These are phyloP conservation scores for Nettapus auritus DNA, from an alignment of 2,113 vertebrate genomes.

Conservation along the genomic window DNA sequence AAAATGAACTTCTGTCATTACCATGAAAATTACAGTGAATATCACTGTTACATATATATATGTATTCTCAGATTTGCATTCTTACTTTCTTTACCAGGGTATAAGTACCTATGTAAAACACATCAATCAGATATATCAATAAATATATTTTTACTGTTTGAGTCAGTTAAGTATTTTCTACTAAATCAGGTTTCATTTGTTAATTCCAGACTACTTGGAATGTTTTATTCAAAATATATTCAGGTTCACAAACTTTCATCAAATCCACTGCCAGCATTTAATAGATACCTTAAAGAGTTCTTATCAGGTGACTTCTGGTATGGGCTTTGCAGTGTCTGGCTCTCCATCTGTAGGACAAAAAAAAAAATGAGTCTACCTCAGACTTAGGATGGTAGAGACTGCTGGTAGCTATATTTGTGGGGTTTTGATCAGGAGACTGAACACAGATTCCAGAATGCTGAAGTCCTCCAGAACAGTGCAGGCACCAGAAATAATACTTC, in stretches of 20 bases:
- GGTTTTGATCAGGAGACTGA: neutral
- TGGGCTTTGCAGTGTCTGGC: neutral
- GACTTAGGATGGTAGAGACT: neutral
- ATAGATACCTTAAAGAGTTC: neutral
- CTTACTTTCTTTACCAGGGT: neutral
- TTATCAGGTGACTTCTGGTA: neutral
- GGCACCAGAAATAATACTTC: neutral
- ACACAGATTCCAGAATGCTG: neutral
- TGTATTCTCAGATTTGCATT: neutral
- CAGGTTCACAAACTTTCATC: neutral
- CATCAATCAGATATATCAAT: neutral
- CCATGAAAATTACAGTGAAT: neutral
- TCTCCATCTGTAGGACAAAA: neutral
- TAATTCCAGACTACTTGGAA: neutral
- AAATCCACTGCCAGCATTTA: neutral
- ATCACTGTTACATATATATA: neutral
- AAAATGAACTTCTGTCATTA: slow-evolving; percentile 18
- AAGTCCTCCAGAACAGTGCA: neutral
- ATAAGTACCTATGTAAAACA: neutral
- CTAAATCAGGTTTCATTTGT: neutral
- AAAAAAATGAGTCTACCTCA: neutral
- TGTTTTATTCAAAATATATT: neutral
- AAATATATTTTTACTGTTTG: neutral
- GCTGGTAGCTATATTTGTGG: neutral
- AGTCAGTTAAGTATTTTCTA: neutral